Evolutionary conservation across 2,113 vertebrate species (phyloP), one percentile per base, ranked within the genome.

Genomic region (Helogale parvula): DNA sequence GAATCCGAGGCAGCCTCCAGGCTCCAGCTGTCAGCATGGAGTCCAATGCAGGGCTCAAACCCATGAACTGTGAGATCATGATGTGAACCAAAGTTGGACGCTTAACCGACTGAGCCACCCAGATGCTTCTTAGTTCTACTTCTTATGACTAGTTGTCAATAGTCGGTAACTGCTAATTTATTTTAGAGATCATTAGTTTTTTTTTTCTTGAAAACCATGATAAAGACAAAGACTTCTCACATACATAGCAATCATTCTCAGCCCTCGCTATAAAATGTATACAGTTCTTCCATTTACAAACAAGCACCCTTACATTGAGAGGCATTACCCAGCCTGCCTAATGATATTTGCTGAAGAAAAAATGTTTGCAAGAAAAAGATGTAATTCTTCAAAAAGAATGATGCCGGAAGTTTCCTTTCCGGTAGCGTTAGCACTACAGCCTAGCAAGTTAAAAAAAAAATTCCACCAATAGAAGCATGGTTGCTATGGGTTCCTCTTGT

Each of bases 401-500:
- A 94, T 79, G 68, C 69, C 21, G 23, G 23, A 69, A 84, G 65
- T 90, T 88, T 66, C 19, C 74, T 92, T 88, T 89, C 91, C 80
- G 35, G n/a, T 38, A 29, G 9, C 50, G 50, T 79, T 81, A 81
- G n/a, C 54, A 47, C 45, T 52, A 77, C 47, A 71, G n/a, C 38
- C 65, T 63, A 76, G 52, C 0, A 1, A 54, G 35, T 86, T 50
- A 83, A 85, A 86, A 93, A 88, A 93, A 47, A 85, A 52, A 79
- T 31, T 77, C 6, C 66, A 71, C 21, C 14, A 85, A 17, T 38
- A 3, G 33, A 79, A 35, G 14, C 68, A 82, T 15, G 31, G 85
- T 95, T 96, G 87, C 95, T 97, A 76, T 87, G 92, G 93, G 54
- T 93, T 94, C 31, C 60, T 88, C 47, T 76, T 60, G 0, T n/a